Evolutionary conservation across 2,797 vertebrate genomes (phyloP), one percentile per base, ranked within the genome.

Genomic region (Brotula barbata): DNA sequence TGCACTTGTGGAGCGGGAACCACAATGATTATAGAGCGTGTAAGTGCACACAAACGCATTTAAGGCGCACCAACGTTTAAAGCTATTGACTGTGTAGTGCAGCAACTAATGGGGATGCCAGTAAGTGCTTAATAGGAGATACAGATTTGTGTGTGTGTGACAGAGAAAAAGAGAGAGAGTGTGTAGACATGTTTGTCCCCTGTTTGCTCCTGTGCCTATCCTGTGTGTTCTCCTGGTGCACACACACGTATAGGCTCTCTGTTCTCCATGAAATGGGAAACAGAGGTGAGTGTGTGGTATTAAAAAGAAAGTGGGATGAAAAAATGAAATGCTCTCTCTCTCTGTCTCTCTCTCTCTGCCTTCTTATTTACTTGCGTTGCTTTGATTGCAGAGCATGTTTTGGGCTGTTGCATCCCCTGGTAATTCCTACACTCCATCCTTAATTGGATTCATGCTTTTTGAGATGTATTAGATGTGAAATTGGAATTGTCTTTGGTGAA

Each of bases 81-180:
- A 5, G 8, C 62, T 78, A 78, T 81, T 85, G 78, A 83, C 82
- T 79, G 69, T 15, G 41, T 58, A 19, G 58, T 59, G 39, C 49
- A 73, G 50, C 56, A 61, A 69, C 74, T 85, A 85, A 87, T 86
- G 75, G 72, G 68, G 60, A 73, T 73, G 64, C 71, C 78, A 64
- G 73, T 73, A 80, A 83, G 78, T 80, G 63, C 82, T 79, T 82
- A 37, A 46, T 46, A 66, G 57, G 75, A 71, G 52, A 81, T 83
- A 77, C 53, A 44, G 70, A 69, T 68, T 51, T 62, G 37, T 65
- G 49, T 16, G 50, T 56, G 14, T 52, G 45, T 64, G 48, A n/a
- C n/a, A n/a, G n/a, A n/a, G n/a, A n/a, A n/a, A n/a, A n/a, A n/a
- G n/a, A n/a, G n/a, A n/a, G n/a, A n/a, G n/a, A n/a, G n/a, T 48